phyloP scores from a whole-genome alignment of 1,140 invertebrate species.

The Aporrectodea caliginosa region DNA sequence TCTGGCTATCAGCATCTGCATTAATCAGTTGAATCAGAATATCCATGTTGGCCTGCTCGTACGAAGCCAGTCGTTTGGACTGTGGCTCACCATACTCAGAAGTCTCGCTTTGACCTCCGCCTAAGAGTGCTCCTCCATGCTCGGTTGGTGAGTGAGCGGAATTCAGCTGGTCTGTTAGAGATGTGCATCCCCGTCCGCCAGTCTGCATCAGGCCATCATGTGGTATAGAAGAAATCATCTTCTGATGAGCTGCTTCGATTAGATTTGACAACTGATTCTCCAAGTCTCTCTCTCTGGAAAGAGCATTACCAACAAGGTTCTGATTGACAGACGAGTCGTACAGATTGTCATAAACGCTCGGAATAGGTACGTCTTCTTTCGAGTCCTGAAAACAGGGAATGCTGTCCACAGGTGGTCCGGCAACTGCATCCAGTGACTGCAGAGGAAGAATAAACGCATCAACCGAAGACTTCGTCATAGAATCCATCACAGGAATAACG shows the following conservation, averaged over 20 bases:
- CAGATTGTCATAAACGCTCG: background rate
- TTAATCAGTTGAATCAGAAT: background rate
- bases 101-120: background rate
- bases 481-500: background rate
- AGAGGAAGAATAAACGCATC: background rate
- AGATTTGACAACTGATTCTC: background rate
- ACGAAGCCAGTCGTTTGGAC: background rate
- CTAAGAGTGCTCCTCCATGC: background rate
- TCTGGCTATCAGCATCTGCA: background rate
- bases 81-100: background rate
- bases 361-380: background rate
- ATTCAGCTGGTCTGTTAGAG: background rate
- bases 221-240: background rate
- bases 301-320: background rate
- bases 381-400: background rate
- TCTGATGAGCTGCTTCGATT: background rate
- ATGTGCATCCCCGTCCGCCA: background rate
- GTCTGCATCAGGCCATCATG: no score
- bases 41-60: background rate
- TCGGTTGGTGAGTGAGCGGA: background rate
- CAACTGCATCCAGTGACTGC: background rate
- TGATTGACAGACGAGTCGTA: background rate
- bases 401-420: background rate
- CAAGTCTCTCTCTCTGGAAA: background rate
- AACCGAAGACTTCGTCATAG: background rate